A percentile compares a stretch with the other conserved stretches of the same genome.
phyloP scores from a whole-genome alignment of 2,888 invertebrate species.

The Alviniconcha strummeri region DNA sequence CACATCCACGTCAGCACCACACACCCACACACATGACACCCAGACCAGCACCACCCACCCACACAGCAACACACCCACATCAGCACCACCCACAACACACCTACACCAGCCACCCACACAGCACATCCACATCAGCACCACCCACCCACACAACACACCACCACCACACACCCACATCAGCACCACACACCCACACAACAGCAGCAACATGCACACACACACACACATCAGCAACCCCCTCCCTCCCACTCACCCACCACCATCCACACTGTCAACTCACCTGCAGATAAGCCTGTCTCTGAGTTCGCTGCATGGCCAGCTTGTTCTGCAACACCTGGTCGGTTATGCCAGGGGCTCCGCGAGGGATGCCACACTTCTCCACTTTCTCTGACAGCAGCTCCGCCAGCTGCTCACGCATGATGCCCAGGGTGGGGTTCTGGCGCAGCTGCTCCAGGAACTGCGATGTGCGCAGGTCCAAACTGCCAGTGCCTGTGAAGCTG shows the following conservation, averaged over 20 bases:
- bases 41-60: too few relatives aligned
- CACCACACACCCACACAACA: background rate
- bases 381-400: conserved; percentile 64
- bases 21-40: too few relatives aligned
- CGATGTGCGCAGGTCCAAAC: conserved; percentile 55
- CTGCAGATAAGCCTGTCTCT: conserved; percentile 59
- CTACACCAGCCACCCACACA: too few relatives aligned
- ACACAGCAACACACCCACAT: too few relatives aligned
- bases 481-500: conserved; percentile 48
- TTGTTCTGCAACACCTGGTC: conserved; percentile 59
- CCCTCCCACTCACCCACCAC: background rate
- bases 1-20: too few relatives aligned
- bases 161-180: background rate
- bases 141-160: background rate
- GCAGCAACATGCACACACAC: background rate
- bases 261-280: conserved; percentile 37
- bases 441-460: conserved; percentile 64
- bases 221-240: background rate
- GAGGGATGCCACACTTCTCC: conserved; percentile 66
- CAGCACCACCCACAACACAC: too few relatives aligned
- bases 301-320: conserved; percentile 56
- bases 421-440: conserved; percentile 62
- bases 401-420: conserved; percentile 65
- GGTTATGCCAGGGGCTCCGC: conserved; percentile 53
- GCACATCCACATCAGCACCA: too few relatives aligned